Percentiles rank a stretch among this genome's conserved stretches.
These are phyloP conservation scores for Chlamydotis undulata DNA, from an alignment of 2,113 vertebrate genomes.

Conservation along the genomic window DNA sequence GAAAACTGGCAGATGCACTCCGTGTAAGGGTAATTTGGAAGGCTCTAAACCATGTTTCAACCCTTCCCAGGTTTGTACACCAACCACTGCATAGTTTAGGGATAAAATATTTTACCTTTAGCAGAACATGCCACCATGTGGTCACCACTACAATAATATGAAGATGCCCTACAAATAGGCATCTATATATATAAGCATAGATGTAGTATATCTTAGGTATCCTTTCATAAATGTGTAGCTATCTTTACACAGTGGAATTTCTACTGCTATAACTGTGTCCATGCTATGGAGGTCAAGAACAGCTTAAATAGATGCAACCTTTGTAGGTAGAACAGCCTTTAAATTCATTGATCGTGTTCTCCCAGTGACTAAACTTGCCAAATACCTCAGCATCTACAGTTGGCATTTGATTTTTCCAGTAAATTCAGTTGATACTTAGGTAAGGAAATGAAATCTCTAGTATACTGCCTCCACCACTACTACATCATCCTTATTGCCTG, in stretches of 20 bases:
- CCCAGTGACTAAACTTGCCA: not conserved
- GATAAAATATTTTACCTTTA: not conserved
- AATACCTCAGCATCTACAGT: not conserved
- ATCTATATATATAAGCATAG: not conserved
- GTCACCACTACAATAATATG: not conserved
- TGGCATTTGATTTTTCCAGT: not conserved
- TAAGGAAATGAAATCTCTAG: not conserved
- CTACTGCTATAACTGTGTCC: not conserved
- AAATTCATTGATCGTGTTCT: not conserved
- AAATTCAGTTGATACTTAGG: not conserved
- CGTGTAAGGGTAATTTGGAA: not conserved
- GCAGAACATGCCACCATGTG: not conserved
- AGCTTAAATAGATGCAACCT: not conserved
- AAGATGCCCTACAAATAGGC: not conserved
- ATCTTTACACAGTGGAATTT: not conserved
- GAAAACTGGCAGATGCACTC: not conserved
- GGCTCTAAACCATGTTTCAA: not conserved
- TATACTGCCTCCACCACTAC: not conserved
- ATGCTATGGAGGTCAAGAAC: not conserved
- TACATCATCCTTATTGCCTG: not conserved
- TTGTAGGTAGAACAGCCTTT: not conserved
- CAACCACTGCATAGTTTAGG: not conserved
- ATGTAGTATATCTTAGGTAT: not conserved
- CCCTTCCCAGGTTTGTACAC: not conserved
- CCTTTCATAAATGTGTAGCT: not conserved